Evolutionary conservation across 1,140 invertebrate species (phyloP).

Genomic region (Drosophila orena): DNA sequence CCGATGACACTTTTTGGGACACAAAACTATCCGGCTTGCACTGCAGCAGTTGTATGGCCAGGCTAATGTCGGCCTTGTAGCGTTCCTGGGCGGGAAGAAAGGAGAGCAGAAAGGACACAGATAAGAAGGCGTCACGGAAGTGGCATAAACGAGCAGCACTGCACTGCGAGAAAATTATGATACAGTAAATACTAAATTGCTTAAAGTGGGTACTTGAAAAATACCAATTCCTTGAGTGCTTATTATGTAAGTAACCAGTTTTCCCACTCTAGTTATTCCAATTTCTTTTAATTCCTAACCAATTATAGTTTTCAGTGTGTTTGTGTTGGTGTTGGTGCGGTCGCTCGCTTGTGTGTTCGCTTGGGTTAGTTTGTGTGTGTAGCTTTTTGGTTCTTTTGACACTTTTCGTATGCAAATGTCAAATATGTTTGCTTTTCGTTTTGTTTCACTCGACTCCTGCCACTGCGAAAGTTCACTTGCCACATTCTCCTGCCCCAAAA

Average conservation of each 20-base stretch:
- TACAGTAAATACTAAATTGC: no score
- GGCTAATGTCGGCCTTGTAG: slow-evolving; percentile 96
- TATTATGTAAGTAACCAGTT: no score
- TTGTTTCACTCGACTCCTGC: slow-evolving; percentile 39
- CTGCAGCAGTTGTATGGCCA: slow-evolving; percentile 96
- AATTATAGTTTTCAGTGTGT: no score
- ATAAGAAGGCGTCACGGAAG: slow-evolving; percentile 64
- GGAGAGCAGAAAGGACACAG: slow-evolving; percentile 42
- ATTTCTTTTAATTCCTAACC: no score
- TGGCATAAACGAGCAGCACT: slow-evolving; percentile 26
- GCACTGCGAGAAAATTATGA: background rate
- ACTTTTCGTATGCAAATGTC: slow-evolving; percentile 80
- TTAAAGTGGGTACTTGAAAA: no score
- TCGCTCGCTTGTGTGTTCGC: slow-evolving; percentile 9
- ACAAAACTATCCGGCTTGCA: slow-evolving; percentile 98
- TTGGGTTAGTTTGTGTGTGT: slow-evolving; percentile 49
- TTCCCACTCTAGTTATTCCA: no score
- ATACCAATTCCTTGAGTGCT: no score
- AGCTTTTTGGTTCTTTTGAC: slow-evolving; percentile 67
- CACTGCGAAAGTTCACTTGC: slow-evolving; percentile 10
- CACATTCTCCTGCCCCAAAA: slow-evolving; percentile 39
- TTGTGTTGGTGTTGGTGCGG: slow-evolving; percentile 4
- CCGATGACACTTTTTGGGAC: slow-evolving; percentile 95
- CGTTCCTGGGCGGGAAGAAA: slow-evolving; percentile 90
- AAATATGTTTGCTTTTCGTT: slow-evolving; percentile 73